These are phyloP conservation scores for Sweltsa coloradensis DNA, from an alignment of 1,140 invertebrate genomes.

Conservation along the genomic window DNA sequence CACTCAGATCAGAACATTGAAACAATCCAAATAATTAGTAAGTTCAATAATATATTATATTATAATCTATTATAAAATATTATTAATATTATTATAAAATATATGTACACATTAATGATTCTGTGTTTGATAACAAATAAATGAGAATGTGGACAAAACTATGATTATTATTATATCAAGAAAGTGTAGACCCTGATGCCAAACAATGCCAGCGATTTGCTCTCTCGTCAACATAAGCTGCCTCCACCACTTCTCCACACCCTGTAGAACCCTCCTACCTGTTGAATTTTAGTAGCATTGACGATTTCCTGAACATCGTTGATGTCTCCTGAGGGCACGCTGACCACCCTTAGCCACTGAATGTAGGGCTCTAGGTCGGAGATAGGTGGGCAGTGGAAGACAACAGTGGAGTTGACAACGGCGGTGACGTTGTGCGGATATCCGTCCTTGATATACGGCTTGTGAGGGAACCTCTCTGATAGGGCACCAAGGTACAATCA, in stretches of 20 bases:
- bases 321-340: slow-evolving; percentile 25
- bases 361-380: slow-evolving; percentile 64
- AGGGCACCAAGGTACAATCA: too few species aligned
- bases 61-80: too few species aligned
- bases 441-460: slow-evolving; percentile 64
- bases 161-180: too few species aligned
- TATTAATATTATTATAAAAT: too few species aligned
- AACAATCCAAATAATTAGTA: too few species aligned
- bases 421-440: slow-evolving; percentile 68
- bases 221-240: background rate
- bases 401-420: slow-evolving; percentile 50
- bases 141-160: too few species aligned
- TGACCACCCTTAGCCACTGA: slow-evolving; percentile 51
- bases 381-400: slow-evolving; percentile 56
- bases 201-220: background rate
- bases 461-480: slow-evolving; percentile 58
- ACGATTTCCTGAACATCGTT: slow-evolving; percentile 36
- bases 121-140: too few species aligned
- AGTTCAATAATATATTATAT: too few species aligned
- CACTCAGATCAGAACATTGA: too few species aligned
- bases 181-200: too few species aligned
- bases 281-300: slow-evolving; percentile 39
- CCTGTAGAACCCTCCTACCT: slow-evolving; percentile 2
- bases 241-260: background rate
- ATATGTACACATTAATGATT: too few species aligned